phyloP scores from a whole-genome alignment of 1,140 invertebrate species.

The Rhizoglyphus robini region DNA sequence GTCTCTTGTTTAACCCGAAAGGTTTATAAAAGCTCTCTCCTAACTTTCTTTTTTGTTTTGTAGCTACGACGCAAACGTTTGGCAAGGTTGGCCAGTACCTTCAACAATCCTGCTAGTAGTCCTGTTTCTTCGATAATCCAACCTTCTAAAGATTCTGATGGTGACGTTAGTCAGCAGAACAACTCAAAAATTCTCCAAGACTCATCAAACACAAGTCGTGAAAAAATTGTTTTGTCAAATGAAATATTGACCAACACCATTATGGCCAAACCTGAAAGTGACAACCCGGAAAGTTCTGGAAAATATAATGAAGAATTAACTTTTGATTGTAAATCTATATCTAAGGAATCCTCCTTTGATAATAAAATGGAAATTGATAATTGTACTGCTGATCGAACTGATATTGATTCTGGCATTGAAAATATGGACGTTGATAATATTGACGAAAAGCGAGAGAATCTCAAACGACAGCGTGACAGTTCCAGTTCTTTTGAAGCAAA shows the following conservation, averaged over 20 bases:
- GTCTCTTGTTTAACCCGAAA: not conserved
- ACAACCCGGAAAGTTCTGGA: not conserved
- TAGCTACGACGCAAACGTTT: slow-evolving; percentile 53
- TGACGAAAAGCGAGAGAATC: slow-evolving; percentile 27
- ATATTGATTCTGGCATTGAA: slow-evolving; percentile 58
- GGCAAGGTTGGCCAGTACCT: slow-evolving; percentile 41
- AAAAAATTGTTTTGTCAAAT: not conserved
- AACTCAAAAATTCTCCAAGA: slow-evolving; percentile 7
- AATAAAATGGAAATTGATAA: not conserved
- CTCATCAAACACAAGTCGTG: slow-evolving; percentile 11
- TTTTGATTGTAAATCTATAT: not conserved
- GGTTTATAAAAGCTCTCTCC: slow-evolving; percentile 3
- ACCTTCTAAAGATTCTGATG: not conserved
- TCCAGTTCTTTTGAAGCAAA: not conserved
- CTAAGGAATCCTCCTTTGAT: too few species aligned
- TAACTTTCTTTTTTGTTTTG: slow-evolving; percentile 26
- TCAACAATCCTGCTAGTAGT: slow-evolving; percentile 16
- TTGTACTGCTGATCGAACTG: slow-evolving; percentile 36
- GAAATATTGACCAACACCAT: not conserved
- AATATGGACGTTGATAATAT: slow-evolving; percentile 54
- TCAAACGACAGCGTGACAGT: slow-evolving; percentile 32
- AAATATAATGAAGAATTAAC: not conserved
- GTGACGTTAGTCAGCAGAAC: too few species aligned
- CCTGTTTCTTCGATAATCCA: not conserved
- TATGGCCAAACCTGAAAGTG: not conserved